Evolutionary conservation across 2,888 invertebrate genomes (phyloP).

Genomic region (Acanthacorydalis orientalis): DNA sequence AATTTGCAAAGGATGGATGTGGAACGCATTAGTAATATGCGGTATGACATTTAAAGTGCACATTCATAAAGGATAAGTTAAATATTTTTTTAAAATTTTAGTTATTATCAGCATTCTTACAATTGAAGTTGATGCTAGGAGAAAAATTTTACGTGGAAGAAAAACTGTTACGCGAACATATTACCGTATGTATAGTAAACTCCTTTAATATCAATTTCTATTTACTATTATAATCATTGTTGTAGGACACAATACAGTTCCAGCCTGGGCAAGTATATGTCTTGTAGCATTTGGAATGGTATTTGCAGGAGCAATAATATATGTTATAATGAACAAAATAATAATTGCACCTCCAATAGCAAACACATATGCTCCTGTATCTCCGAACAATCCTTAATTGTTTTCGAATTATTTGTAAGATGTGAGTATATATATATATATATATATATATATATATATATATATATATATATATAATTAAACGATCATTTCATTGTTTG

Average conservation of each 20-base stretch:
- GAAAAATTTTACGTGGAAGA: slow-evolving; percentile 62
- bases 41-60: neutral
- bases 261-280: slow-evolving; percentile 61
- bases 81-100: slow-evolving; percentile 21
- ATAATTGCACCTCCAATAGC: slow-evolving; percentile 39
- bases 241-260: slow-evolving; percentile 50
- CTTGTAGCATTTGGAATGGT: slow-evolving; percentile 53
- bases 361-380: slow-evolving; percentile 19
- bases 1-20: no score
- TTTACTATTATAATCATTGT: slow-evolving; percentile 9
- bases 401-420: neutral
- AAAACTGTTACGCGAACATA: slow-evolving; percentile 62
- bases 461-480: neutral
- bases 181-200: slow-evolving; percentile 46
- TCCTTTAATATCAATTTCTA: neutral
- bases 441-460: neutral
- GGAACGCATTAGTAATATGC: neutral
- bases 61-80: neutral
- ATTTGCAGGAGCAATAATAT: slow-evolving; percentile 49
- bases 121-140: slow-evolving; percentile 55
- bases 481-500: neutral
- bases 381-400: slow-evolving; percentile 7
- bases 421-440: neutral
- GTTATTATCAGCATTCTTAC: slow-evolving; percentile 46
- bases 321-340: slow-evolving; percentile 47